Evolutionary conservation across 2,888 invertebrate genomes (phyloP).

Genomic region (Protophormia terraenovae): DNA sequence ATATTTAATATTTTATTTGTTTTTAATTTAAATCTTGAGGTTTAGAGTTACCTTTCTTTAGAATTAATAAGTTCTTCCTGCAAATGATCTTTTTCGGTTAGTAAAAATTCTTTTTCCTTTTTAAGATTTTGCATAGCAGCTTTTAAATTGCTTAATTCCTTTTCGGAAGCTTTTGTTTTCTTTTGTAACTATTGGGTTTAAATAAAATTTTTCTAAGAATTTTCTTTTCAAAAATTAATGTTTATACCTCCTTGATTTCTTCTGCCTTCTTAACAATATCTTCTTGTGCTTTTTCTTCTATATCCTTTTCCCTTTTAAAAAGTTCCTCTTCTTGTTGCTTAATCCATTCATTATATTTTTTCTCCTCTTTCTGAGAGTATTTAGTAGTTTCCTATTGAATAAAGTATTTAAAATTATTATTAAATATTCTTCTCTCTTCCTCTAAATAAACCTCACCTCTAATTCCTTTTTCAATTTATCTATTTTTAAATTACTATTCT

Average conservation of each 20-base stretch:
- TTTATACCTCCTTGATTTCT: constrained; percentile 65
- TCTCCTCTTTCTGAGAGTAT: constrained; percentile 47
- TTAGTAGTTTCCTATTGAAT: constrained; percentile 53
- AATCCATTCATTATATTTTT: constrained; percentile 54
- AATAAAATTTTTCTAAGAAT: background rate
- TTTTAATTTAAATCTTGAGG: background rate
- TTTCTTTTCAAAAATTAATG: too few species aligned
- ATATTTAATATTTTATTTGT: background rate
- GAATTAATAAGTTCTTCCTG: constrained; percentile 54
- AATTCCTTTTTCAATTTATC: constrained; percentile 57
- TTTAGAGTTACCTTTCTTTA: constrained; percentile 59
- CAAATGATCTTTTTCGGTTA: constrained; percentile 49
- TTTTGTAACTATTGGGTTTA: constrained; percentile 49
- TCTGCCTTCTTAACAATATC: constrained; percentile 55
- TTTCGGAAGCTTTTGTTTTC: constrained; percentile 20
- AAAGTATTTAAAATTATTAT: too few species aligned
- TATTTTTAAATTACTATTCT: constrained; percentile 29
- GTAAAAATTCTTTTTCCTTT: constrained; percentile 55
- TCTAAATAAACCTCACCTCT: constrained; percentile 58
- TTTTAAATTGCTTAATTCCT: background rate
- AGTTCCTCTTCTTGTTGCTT: constrained; percentile 50
- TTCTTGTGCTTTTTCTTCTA: constrained; percentile 14
- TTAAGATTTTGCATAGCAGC: constrained; percentile 22
- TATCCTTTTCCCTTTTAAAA: constrained; percentile 28
- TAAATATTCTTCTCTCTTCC: too few species aligned